Conservation (phyloP, 2,888 invertebrate genomes). For the Aspidapion aeneum region DNA sequence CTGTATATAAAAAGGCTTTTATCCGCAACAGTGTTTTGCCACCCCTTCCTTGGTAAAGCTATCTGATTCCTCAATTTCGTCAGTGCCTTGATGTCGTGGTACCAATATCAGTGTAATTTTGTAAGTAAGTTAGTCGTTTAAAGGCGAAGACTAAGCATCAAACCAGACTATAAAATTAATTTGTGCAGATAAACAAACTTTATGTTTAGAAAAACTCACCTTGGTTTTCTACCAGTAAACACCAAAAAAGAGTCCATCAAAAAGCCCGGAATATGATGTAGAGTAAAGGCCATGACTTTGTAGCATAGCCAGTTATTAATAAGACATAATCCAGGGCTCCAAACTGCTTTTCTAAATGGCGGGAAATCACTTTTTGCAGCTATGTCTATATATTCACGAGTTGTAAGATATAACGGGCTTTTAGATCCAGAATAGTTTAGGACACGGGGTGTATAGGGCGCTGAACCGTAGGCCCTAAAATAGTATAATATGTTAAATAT, state of each 20-base stretch:
- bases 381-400: slow-evolving; percentile 23
- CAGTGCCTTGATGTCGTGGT: no score
- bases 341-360: slow-evolving; percentile 31
- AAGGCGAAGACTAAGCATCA: no score
- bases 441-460: slow-evolving; percentile 23
- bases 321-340: slow-evolving; percentile 30
- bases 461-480: slow-evolving; percentile 18
- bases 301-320: slow-evolving; percentile 24
- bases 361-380: slow-evolving; percentile 22
- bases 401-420: slow-evolving; percentile 29
- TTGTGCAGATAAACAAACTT: no score
- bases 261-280: slow-evolving; percentile 31
- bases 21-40: no score
- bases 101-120: no score
- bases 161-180: no score
- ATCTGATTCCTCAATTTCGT: no score
- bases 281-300: slow-evolving; percentile 21
- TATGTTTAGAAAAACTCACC: no score
- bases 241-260: slow-evolving; percentile 27
- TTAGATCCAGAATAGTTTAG: slow-evolving; percentile 31
- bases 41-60: no score
- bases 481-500: no score
- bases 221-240: slow-evolving; percentile 27
- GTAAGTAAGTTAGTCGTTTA: no score
- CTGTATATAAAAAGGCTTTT: no score